Evolutionary conservation across 2,797 vertebrate species (phyloP), one percentile per base, ranked within the genome.

Genomic region (Chaetophractus vellerosus): DNA sequence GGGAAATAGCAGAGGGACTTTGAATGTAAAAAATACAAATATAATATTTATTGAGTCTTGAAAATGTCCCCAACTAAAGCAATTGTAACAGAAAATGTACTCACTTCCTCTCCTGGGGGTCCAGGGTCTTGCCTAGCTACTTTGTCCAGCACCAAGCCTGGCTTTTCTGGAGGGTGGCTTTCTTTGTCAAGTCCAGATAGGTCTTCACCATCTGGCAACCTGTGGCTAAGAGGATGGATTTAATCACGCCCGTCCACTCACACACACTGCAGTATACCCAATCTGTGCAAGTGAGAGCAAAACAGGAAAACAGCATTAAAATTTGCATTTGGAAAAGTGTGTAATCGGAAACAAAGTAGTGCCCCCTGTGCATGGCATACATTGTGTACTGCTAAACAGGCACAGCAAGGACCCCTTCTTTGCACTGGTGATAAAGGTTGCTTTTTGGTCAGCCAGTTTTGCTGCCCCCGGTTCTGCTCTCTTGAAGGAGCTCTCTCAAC

Each of bases 311-410:
- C 18, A 23, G 66, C 12, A 38, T 8, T 82, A 55, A 31, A 21
- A 36, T 11, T 9, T 36, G 18, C 12, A 21, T 59, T 33, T 48
- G 31, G 38, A 59, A 45, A 26, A 45, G 36, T 9, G 28, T 55
- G n/a, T 9, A 5, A 5, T 45, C n/a, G 52, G 21, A 23, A 7
- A 11, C 9, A 10, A 0, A 9, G 11, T 9, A 5, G 50, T 50
- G 55, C 64, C 21, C 33, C 59, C 16, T 5, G 3, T 15, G 41
- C 14, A 5, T 6, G 18, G 8, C 21, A 9, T 31, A 19, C 24
- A 3, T 2, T 8, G 7, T 28, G 33, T n/a, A 26, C 33, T 45
- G 36, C 28, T 45, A 3, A 21, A 19, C 28, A 55, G 41, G 12
- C n/a, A 2, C 18, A 14, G 26, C 9, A 55, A 24, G 14, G n/a